Evolutionary conservation across 2,888 invertebrate species (phyloP).

Genomic region (Aspidiotus rigidus): DNA sequence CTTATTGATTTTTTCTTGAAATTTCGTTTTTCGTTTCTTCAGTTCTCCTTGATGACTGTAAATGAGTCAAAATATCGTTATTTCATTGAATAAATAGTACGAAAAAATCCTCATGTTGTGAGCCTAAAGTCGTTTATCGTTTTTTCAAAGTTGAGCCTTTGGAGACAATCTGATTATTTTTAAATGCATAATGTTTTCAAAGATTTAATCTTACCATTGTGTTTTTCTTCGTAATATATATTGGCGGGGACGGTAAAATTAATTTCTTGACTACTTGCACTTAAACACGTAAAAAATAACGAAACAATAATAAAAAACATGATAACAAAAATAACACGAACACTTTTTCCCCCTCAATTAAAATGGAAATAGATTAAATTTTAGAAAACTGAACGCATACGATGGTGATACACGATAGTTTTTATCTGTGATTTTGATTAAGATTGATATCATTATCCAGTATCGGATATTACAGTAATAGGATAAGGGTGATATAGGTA

Average conservation of each 20-base stretch:
- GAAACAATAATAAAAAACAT: background rate
- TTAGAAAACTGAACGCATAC: too few relatives aligned
- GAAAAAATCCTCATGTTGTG: too few relatives aligned
- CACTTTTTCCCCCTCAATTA: background rate
- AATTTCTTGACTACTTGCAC: background rate
- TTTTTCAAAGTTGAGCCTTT: too few relatives aligned
- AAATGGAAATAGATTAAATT: background rate
- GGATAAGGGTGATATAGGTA: too few relatives aligned
- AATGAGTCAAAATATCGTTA: too few relatives aligned
- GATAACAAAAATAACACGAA: background rate
- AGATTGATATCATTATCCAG: too few relatives aligned
- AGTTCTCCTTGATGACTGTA: background rate
- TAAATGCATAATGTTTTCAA: background rate
- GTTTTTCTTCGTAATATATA: constrained; percentile 11
- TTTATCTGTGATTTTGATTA: too few relatives aligned
- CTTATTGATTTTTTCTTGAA: background rate
- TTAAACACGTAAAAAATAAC: background rate
- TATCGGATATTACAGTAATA: too few relatives aligned
- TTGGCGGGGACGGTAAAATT: constrained; percentile 12
- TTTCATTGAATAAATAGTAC: too few relatives aligned
- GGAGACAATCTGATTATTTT: background rate
- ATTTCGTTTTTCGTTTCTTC: background rate
- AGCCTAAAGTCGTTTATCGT: too few relatives aligned
- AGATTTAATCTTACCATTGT: constrained; percentile 12
- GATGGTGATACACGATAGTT: too few relatives aligned